A percentile compares a stretch with the other conserved stretches of the same genome.
These are phyloP conservation scores for Choristoneura rosaceana DNA, from an alignment of 2,888 invertebrate species.

Conservation along the genomic window DNA sequence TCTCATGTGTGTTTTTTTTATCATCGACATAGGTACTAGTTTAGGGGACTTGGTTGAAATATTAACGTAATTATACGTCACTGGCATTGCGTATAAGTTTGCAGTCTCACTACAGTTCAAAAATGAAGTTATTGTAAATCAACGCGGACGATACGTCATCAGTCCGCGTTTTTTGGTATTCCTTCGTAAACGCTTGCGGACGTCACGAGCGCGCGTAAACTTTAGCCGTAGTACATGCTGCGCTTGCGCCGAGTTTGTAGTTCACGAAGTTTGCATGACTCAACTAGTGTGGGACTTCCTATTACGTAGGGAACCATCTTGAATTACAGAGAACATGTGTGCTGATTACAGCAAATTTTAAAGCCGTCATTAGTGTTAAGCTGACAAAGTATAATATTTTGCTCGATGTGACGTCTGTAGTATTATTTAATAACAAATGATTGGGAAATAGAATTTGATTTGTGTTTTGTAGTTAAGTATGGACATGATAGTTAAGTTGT, in stretches of 20 bases:
- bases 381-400: constrained; percentile 6
- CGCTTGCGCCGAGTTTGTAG: constrained; percentile 10
- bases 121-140: not conserved
- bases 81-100: not conserved
- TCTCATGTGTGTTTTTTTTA: not conserved
- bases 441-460: not conserved
- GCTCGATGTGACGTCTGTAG: not conserved
- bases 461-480: not conserved
- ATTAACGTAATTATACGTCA: not conserved
- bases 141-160: not conserved
- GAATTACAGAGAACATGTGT: constrained; percentile 4
- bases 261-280: constrained; percentile 27
- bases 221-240: constrained; percentile 1
- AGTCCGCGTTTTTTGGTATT: constrained; percentile 1
- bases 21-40: not conserved
- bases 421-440: not conserved
- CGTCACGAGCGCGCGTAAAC: constrained; percentile 7
- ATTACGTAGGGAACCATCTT: constrained; percentile 24
- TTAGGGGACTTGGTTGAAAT: not conserved
- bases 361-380: not conserved
- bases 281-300: constrained; percentile 35
- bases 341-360: not conserved
- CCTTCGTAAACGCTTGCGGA: not conserved
- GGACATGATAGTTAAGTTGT: not conserved
- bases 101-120: not conserved